phyloP scores from a whole-genome alignment of 1,140 invertebrate species.

The Atta cephalotes region DNA sequence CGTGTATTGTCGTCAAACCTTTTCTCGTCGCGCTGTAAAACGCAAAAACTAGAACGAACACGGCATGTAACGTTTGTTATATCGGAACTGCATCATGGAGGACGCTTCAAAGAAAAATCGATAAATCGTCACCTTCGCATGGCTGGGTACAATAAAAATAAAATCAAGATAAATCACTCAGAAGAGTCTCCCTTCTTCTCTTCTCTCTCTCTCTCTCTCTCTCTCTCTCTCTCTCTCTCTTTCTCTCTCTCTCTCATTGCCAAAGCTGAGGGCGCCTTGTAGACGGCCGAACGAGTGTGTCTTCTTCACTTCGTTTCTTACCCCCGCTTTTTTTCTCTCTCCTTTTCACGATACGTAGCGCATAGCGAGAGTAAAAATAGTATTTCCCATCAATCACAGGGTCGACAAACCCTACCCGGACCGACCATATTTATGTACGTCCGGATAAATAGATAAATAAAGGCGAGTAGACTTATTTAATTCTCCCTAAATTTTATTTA shows the following conservation, averaged over 20 bases:
- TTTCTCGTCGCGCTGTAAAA: neutral
- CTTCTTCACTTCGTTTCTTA: slow-evolving; percentile 48
- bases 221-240: neutral
- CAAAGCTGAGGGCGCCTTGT: slow-evolving; percentile 10
- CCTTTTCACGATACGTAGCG: slow-evolving; percentile 64
- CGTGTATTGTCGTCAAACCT: slow-evolving; percentile 14
- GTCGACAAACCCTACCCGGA: slow-evolving; percentile 75
- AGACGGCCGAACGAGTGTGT: slow-evolving; percentile 31
- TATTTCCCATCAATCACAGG: slow-evolving; percentile 76
- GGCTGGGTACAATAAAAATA: slow-evolving; percentile 74
- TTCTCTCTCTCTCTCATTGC: neutral
- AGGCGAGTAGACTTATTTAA: slow-evolving; percentile 49
- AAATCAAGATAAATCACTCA: slow-evolving; percentile 77
- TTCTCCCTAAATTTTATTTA: slow-evolving; percentile 59
- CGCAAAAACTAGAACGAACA: slow-evolving; percentile 50
- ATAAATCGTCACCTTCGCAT: slow-evolving; percentile 62
- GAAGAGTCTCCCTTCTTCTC: neutral
- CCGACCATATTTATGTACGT: slow-evolving; percentile 60
- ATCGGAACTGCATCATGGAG: neutral
- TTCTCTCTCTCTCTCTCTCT: neutral
- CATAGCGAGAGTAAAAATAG: slow-evolving; percentile 75
- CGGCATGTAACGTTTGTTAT: slow-evolving; percentile 18
- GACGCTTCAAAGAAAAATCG: slow-evolving; percentile 36
- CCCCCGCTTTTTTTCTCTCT: slow-evolving; percentile 51
- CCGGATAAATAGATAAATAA: slow-evolving; percentile 71